Conservation (phyloP, 1,140 invertebrate species). For the Cyphomyrmex costatus region DNA sequence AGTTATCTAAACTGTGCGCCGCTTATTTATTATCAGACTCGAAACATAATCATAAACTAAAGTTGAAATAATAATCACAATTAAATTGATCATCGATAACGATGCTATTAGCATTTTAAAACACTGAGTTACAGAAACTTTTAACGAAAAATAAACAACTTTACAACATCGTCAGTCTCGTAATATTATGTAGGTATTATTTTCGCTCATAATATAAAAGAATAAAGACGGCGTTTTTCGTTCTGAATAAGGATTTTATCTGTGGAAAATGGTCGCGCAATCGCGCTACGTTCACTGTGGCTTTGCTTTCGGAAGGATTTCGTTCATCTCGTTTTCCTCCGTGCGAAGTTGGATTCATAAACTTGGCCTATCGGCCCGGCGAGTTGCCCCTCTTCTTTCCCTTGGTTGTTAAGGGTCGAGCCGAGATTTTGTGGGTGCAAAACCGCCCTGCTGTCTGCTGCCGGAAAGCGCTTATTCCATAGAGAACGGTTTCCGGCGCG, state of each 20-base stretch:
- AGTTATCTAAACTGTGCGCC: too few species aligned
- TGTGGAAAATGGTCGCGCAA: background rate
- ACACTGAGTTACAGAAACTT: too few species aligned
- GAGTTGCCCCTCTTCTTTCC: background rate
- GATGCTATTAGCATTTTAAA: too few species aligned
- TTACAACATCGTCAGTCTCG: background rate
- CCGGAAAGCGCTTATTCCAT: constrained; percentile 14
- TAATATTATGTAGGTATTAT: background rate
- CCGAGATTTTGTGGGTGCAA: constrained; percentile 34
- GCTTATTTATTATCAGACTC: too few species aligned
- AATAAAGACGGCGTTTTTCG: background rate
- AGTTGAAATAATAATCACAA: too few species aligned
- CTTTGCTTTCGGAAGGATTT: background rate
- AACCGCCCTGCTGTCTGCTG: background rate
- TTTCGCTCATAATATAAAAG: background rate
- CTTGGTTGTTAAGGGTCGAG: constrained; percentile 17
- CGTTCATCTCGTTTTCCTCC: background rate
- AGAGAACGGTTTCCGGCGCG: constrained; percentile 23
- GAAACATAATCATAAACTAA: too few species aligned
- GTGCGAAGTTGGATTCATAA: constrained; percentile 17
- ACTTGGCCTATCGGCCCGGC: constrained; percentile 34
- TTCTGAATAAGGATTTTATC: background rate
- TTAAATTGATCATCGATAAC: too few species aligned
- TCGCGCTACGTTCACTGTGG: background rate
- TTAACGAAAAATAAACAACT: too few species aligned